phyloP scores from a whole-genome alignment of 1,140 invertebrate species.

The Cydia strobilella region DNA sequence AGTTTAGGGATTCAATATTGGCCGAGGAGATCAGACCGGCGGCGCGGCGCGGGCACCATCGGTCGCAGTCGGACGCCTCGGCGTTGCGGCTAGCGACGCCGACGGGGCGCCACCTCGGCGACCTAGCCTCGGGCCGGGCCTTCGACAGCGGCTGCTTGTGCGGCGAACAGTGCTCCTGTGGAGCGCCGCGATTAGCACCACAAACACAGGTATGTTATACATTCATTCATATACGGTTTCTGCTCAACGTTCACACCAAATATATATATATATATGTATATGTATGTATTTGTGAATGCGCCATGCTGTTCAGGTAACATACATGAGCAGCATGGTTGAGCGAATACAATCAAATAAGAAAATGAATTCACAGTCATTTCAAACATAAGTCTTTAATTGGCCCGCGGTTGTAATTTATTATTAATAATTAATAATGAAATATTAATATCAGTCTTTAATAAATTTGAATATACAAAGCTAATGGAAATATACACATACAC shows the following conservation, averaged over 20 bases:
- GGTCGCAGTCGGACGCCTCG: slow-evolving; percentile 95
- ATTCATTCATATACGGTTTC: too few species aligned
- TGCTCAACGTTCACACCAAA: neutral
- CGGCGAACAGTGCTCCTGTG: slow-evolving; percentile 81
- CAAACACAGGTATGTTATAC: slow-evolving; percentile 61
- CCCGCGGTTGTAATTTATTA: too few species aligned
- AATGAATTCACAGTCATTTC: too few species aligned
- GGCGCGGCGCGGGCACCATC: slow-evolving; percentile 83
- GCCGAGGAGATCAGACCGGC: slow-evolving; percentile 90
- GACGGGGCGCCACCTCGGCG: slow-evolving; percentile 88
- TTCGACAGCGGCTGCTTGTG: slow-evolving; percentile 98
- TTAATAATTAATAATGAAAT: too few species aligned
- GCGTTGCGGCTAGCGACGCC: slow-evolving; percentile 79
- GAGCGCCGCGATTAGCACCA: slow-evolving; percentile 66
- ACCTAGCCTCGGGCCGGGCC: slow-evolving; percentile 94
- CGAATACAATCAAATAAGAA: too few species aligned
- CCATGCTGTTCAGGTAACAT: too few species aligned
- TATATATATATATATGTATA: neutral
- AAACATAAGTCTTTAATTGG: too few species aligned
- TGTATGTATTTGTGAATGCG: neutral
- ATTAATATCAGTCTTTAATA: too few species aligned
- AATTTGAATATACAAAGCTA: too few species aligned
- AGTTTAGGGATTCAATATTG: slow-evolving; percentile 93
- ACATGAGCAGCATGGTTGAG: too few species aligned
- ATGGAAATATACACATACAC: neutral